Evolutionary conservation across 1,140 invertebrate genomes (phyloP), one percentile per base, ranked within the genome.

Genomic region (Oreohelix idahoensis): DNA sequence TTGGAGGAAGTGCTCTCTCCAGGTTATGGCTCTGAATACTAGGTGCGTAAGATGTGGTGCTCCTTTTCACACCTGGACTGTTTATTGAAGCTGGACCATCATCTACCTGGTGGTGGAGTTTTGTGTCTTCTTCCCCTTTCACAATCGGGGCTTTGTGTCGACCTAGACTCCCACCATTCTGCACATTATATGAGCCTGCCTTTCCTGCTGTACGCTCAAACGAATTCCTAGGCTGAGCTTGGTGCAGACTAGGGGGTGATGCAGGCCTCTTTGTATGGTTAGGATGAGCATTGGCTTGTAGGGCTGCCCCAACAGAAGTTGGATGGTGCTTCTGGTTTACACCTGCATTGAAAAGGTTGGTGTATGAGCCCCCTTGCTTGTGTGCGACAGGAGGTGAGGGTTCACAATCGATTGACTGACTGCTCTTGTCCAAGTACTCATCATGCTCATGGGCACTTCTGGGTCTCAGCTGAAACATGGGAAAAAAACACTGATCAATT

Each of bases 341-440:
- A 81, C 86, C 45, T 83, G 88, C 83, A 83, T 96, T 94, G 94
- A 97, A 98, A 93, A 98, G 96, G 93, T 98, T 98, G 88, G 94
- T 97, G 91, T 97, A 96, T 69, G 97, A 98, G 88, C 96, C 97
- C 86, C 97, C 96, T 87, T 96, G 83, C 79, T 89, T 90, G 81
- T 97, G 93, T 53, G 75, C 39, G 23, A 84, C 75, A 26, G 97
- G 96, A 39, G 97, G 97, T 85, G 97, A 97, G 45, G 97, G 96
- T 92, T 98, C 97, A 93, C 97, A 97, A 93, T 98, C 97, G 73
- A 86, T 81, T 0, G 89, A 90, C 74, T 97, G 96, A 53, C 96
- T 90, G 58, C 88, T 83, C 79, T 86, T 87, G 74, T 90, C 88
- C 58, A 87, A 83, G 35, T 86, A 88, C 53, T 87, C 86, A 71